These are phyloP conservation scores for Nesogale talazaci DNA, from an alignment of 2,113 vertebrate species.

Conservation along the genomic window DNA sequence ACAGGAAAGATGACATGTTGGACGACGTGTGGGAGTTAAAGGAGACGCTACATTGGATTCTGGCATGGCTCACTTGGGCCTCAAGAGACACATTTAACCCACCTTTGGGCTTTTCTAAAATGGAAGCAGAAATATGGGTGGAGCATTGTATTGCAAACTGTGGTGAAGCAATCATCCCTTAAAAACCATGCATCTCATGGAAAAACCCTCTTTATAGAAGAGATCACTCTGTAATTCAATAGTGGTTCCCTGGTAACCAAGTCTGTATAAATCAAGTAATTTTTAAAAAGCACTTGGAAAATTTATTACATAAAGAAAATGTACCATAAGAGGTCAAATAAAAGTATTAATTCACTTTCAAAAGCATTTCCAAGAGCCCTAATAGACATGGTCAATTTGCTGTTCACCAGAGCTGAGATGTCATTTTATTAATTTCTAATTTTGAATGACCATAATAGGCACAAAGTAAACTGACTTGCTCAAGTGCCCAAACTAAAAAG, in stretches of 20 bases:
- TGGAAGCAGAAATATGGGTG: background rate
- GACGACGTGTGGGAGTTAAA: background rate
- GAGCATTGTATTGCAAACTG: background rate
- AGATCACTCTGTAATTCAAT: background rate
- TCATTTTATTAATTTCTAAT: conserved; percentile 44
- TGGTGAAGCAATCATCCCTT: conserved; percentile 27
- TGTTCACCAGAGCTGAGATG: background rate
- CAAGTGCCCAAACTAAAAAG: background rate
- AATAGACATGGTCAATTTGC: background rate
- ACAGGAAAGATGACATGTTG: background rate
- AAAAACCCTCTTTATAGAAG: background rate
- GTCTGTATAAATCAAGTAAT: conserved; percentile 45
- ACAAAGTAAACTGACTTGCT: conserved; percentile 24
- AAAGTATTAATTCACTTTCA: conserved; percentile 18
- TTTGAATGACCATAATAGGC: conserved; percentile 31
- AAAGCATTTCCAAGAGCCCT: conserved; percentile 45
- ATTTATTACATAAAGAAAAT: conserved; percentile 39
- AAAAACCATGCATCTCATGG: background rate
- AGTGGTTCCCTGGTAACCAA: conserved; percentile 28
- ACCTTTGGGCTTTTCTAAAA: conserved; percentile 26
- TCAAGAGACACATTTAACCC: background rate
- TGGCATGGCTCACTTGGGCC: background rate
- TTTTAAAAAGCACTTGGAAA: conserved; percentile 56
- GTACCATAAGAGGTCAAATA: background rate
- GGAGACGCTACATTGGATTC: background rate